A percentile compares a stretch with the other conserved stretches of the same genome.
Evolutionary conservation across 2,888 invertebrate species (phyloP).

Genomic region (Rotaria sp.): DNA sequence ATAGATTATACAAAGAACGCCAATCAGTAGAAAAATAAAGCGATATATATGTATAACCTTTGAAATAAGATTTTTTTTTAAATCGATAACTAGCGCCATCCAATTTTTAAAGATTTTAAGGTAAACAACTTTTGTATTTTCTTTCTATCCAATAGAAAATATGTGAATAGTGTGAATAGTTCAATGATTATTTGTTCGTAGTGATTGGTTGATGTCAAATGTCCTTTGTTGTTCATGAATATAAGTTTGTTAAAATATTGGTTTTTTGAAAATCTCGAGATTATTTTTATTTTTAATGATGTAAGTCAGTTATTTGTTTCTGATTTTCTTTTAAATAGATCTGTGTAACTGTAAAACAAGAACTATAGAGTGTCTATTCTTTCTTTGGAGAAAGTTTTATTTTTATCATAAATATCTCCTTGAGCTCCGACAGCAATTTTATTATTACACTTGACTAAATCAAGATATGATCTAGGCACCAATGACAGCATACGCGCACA

Average conservation of each 20-base stretch:
- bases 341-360: not conserved
- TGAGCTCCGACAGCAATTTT: not conserved
- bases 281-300: not conserved
- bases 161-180: not conserved
- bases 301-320: not conserved
- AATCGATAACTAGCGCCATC: constrained; percentile 18
- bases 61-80: not conserved
- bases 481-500: not conserved
- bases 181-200: not conserved
- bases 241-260: not conserved
- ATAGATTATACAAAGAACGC: not conserved
- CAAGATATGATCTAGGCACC: not conserved
- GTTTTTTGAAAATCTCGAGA: not conserved
- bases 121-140: not conserved
- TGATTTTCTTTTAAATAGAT: not conserved
- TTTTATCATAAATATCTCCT: not conserved
- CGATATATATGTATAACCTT: not conserved
- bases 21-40: not conserved
- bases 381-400: not conserved
- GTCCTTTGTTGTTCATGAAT: not conserved
- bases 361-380: too few relatives aligned
- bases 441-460: not conserved
- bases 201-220: not conserved
- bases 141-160: not conserved
- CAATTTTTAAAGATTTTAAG: not conserved